Conservation (phyloP, 2,888 invertebrate species). For the Sclerodermus sp. region DNA sequence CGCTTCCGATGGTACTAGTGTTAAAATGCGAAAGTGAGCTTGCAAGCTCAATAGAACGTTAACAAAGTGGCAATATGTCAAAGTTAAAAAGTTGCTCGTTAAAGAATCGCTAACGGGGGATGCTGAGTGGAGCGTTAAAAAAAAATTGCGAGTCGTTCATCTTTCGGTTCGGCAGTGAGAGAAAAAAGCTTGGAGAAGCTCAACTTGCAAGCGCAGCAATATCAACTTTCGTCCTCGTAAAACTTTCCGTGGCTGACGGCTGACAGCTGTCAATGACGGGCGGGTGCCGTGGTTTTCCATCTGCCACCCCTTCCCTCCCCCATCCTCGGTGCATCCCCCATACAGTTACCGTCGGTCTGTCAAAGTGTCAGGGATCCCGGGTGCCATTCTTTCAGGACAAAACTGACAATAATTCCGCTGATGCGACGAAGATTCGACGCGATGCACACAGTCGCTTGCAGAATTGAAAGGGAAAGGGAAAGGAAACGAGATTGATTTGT, state of each 20-base stretch:
- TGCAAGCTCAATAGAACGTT: too few relatives aligned
- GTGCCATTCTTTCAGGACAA: slow-evolving; percentile 22
- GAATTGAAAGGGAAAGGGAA: too few relatives aligned
- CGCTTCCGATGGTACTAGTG: too few relatives aligned
- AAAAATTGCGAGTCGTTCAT: too few relatives aligned
- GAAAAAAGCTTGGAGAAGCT: slow-evolving; percentile 2
- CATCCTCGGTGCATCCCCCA: slow-evolving; percentile 10
- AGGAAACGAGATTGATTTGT: too few relatives aligned
- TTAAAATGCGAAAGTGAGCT: too few relatives aligned
- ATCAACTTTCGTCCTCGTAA: slow-evolving; percentile 44
- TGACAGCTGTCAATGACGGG: slow-evolving; percentile 49
- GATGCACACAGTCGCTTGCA: too few relatives aligned
- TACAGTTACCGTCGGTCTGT: slow-evolving; percentile 28
- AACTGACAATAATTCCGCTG: slow-evolving; percentile 37
- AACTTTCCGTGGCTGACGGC: slow-evolving; percentile 47
- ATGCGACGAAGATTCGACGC: slow-evolving; percentile 28
- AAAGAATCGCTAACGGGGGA: too few relatives aligned
- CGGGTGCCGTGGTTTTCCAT: slow-evolving; percentile 27
- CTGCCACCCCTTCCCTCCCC: slow-evolving; percentile 6
- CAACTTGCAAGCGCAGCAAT: slow-evolving; percentile 46
- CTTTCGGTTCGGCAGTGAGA: not conserved
- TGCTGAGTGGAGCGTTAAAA: too few relatives aligned
- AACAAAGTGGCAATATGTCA: too few relatives aligned
- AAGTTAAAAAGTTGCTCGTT: too few relatives aligned
- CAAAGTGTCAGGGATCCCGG: slow-evolving; percentile 38